Base-by-base conservation (phyloP, 1,140 invertebrate genomes). In the Drosophila rufa region DNA sequence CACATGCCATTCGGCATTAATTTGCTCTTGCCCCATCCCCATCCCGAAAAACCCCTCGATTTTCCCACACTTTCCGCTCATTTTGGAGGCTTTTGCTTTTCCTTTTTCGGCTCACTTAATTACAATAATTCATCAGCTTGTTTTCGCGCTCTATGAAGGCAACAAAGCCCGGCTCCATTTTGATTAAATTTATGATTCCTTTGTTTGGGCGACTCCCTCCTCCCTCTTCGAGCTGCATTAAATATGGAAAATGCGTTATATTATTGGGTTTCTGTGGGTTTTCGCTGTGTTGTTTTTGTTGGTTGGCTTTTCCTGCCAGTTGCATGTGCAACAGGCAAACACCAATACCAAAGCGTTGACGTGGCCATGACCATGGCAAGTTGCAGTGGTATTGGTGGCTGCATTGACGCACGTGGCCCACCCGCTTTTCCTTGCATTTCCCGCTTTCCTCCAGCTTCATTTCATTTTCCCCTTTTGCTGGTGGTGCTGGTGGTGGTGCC, bases 301-400 rank as follows among this genome's bases (percentile, higher is more conserved):
- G 65, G 57, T 25, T 67, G 57, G 50, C 38, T 22, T 38, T 15
- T 48, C 9, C 40, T 33, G 53, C 43, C 38, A 66, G 43, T 33
- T 48, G 74, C 61, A 82, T 87, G 70, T 90, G 84, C 84, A 89
- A 89, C 84, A 89, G 85, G 85, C 85, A 89, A 79, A 79, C 46
- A 51, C n/a, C 11, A 61, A 51, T 50, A 15, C 15, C 48, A 50
- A 9, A 3, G 53, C 75, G 45, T 17, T 55, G 36, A 48, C 36
- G 50, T 61, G 65, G 58, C 75, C 75, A 56, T 77, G 75, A 60
- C 74, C 62, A 77, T 77, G 67, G 47, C 67, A 40, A 43, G 46
- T 22, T 42, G 74, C 66, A 48, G 14, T 74, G 55, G 51, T 68
- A 55, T 40, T 61, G 56, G 42, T 51, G 27, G 59, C 43, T 74